Evolutionary conservation across 35 echinoderm and acorn worm species (phyloP).

Genomic region (Patiria miniata): DNA sequence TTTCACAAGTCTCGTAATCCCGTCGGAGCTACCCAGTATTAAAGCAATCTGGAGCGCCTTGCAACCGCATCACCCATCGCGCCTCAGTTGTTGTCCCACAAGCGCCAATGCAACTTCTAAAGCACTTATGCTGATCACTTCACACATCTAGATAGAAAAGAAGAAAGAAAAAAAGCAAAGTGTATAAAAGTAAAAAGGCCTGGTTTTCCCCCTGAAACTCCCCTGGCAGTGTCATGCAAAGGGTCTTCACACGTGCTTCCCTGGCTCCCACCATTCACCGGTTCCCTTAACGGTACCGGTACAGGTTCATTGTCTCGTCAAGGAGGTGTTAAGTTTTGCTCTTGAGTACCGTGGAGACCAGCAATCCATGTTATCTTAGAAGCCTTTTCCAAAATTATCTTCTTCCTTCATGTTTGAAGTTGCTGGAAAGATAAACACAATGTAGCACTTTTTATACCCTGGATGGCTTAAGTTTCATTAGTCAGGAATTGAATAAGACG

Average conservation of each 20-base stretch:
- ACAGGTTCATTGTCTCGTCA: conserved; percentile 8
- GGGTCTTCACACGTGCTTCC: background rate
- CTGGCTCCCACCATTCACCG: background rate
- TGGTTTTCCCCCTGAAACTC: background rate
- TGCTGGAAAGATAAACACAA: background rate
- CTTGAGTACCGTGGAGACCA: background rate
- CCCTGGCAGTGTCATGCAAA: background rate
- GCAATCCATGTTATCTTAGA: conserved; percentile 18
- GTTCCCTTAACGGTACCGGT: background rate
- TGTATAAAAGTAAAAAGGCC: background rate
- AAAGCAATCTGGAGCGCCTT: too few species aligned
- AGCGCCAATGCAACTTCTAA: background rate
- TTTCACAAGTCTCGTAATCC: too few species aligned
- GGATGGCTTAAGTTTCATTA: too few species aligned
- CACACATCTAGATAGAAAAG: background rate
- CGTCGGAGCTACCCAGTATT: too few species aligned
- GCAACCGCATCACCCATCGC: background rate
- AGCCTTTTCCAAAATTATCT: conserved; percentile 18
- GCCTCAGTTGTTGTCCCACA: conserved; percentile 5
- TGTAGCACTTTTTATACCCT: background rate
- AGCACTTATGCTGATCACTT: conserved; percentile 25
- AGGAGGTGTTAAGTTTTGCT: conserved; percentile 15
- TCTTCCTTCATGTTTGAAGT: background rate
- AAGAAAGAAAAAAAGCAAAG: background rate
- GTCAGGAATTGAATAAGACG: too few species aligned